Conservation (phyloP, 2,113 vertebrate genomes). For the Bubo bubo region DNA sequence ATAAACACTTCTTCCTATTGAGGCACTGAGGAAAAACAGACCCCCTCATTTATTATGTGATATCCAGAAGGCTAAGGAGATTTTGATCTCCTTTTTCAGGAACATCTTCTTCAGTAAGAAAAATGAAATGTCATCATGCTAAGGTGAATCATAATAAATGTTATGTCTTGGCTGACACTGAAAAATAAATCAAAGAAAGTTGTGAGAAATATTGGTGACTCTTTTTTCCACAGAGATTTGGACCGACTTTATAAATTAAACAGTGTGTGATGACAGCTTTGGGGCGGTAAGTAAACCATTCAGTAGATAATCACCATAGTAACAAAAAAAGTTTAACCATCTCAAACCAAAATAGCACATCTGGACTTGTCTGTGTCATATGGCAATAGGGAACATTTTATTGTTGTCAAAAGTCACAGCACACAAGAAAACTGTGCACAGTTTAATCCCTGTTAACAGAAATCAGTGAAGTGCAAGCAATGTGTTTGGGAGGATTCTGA, state of each 20-base stretch:
- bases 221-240: conserved; percentile 77
- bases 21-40: conserved; percentile 83
- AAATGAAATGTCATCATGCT: conserved; percentile 87
- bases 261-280: conserved; percentile 82
- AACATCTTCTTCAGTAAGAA: conserved; percentile 84
- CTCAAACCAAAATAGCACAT: conserved; percentile 78
- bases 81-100: conserved; percentile 77
- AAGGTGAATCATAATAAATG: conserved; percentile 92
- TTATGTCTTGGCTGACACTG: conserved; percentile 83
- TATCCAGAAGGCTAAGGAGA: conserved; percentile 77
- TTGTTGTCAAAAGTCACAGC: conserved; percentile 38
- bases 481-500: neutral
- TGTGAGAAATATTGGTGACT: conserved; percentile 84
- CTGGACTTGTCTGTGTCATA: conserved; percentile 68
- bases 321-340: conserved; percentile 86
- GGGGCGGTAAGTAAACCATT: conserved; percentile 80
- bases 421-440: neutral
- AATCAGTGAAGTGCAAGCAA: neutral
- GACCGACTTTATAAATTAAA: conserved; percentile 89
- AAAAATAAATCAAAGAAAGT: conserved; percentile 84
- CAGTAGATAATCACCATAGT: conserved; percentile 91
- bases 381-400: conserved; percentile 61
- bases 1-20: conserved; percentile 81
- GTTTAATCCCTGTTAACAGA: neutral
- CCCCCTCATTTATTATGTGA: conserved; percentile 78